Base-by-base conservation (phyloP, 2,888 invertebrate species). In the Selenia dentaria region DNA sequence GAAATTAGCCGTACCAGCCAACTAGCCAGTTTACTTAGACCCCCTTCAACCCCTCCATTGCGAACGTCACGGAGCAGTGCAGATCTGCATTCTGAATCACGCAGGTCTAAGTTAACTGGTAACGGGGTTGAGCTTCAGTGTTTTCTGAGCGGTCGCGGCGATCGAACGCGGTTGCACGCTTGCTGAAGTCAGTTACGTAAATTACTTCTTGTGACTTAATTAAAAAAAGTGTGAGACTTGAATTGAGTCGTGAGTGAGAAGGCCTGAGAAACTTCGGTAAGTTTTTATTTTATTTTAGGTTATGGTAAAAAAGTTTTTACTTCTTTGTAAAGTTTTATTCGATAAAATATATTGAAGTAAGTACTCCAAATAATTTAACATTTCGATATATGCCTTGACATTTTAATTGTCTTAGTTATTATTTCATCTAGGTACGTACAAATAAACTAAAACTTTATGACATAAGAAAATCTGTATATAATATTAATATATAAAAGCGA, bases 41-140 rank as follows among this genome's bases (percentile, higher is more conserved):
- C 63, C 50, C 1, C 48, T 37, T 29, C 40, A 5, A 28, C 42
- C 35, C 52, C 10, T 38, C 42, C 12, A 1, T 10, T 29, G 20
- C 36, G 33, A 54, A 53, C 51, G 49, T 51, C 43, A 51, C 29
- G 49, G 24, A 44, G 41, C 38, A 57, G 31, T 62, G 60, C 62
- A 62, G 63, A 47, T 32, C 32, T 55, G 52, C 51, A 56, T 49
- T 8, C 34, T 20, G 12, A 27, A 32, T 9, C 16, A n/a, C 40
- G 26, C 8, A 22, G 45, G 34, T 34, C 34, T 25, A 11, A 5
- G 3, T 2, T 3, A 8, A 27, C 18, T 36, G 26, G 36, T 27
- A 9, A 6, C 18, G 6, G 8, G 6, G 22, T 22, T 2, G 22
- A 22, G 10, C 37, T 12, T 37, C 37, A 37, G 37, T 37, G 20